Conservation (phyloP, 2,113 vertebrate genomes). For the Notothenia rossii region DNA sequence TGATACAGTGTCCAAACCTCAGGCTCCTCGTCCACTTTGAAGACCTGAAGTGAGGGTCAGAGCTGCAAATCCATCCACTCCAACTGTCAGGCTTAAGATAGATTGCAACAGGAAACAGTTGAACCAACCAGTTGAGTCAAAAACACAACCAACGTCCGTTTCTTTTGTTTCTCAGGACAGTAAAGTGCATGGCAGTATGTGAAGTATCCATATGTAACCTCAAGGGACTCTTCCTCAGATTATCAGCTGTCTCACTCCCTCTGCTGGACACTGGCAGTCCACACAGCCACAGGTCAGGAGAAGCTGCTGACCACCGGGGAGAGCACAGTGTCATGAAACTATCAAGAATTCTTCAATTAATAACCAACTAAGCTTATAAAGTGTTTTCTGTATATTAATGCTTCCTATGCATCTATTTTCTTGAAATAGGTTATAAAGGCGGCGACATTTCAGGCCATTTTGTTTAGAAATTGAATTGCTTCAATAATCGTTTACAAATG, state of each 20-base stretch:
- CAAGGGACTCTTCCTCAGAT: conserved; percentile 11
- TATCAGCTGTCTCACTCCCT: conserved; percentile 61
- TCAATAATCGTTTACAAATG: neutral
- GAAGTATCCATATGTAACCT: neutral
- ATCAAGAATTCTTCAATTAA: neutral
- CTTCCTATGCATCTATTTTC: neutral
- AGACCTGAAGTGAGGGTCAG: neutral
- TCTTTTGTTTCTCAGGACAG: neutral
- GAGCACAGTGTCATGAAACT: neutral
- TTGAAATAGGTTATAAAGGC: neutral
- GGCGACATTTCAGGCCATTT: neutral
- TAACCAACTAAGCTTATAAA: neutral
- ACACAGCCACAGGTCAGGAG: conserved; percentile 26
- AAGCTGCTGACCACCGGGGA: neutral
- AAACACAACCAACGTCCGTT: neutral
- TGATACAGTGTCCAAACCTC: neutral
- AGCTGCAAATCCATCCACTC: conserved; percentile 1
- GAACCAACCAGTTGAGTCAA: neutral
- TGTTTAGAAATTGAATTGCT: neutral
- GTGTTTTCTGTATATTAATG: neutral
- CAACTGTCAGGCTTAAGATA: neutral
- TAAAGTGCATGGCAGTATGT: neutral
- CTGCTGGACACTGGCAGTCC: conserved; percentile 63
- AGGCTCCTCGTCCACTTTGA: neutral
- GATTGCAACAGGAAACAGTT: neutral